Evolutionary conservation across 2,797 vertebrate species (phyloP).

Genomic region (Cyprinodon diabolis): DNA sequence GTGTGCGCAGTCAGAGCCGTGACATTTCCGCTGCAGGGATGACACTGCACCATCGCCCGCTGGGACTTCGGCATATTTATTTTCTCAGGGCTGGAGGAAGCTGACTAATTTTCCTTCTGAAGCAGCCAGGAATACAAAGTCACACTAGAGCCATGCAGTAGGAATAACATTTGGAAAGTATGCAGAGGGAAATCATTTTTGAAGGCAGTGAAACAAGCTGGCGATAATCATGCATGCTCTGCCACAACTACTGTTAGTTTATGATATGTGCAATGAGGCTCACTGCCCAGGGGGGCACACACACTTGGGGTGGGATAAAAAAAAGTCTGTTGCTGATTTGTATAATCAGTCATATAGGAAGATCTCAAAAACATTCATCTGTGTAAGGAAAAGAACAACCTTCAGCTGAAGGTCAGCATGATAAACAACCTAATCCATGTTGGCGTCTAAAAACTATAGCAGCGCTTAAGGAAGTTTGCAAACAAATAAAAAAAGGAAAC

Average conservation of each 20-base stretch:
- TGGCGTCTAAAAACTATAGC: too few species aligned
- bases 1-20: constrained; percentile 1
- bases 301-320: background rate
- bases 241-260: background rate
- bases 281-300: background rate
- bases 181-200: background rate
- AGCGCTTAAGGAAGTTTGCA: too few species aligned
- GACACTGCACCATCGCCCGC: constrained; percentile 2
- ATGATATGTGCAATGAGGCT: background rate
- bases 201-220: background rate
- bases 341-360: too few species aligned
- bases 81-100: constrained; percentile 3
- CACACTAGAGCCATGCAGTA: background rate
- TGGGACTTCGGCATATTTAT: constrained; percentile 4
- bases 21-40: constrained; percentile 22
- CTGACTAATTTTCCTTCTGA: background rate
- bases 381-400: too few species aligned
- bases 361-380: too few species aligned
- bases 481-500: too few species aligned
- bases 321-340: too few species aligned
- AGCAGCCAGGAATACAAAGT: background rate
- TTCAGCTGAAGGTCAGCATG: too few species aligned
- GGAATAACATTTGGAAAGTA: too few species aligned
- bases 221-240: background rate
- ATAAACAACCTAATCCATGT: too few species aligned